Evolutionary conservation across 2,113 vertebrate genomes (phyloP), one percentile per base, ranked within the genome.

Genomic region (Halcyon senegalensis): DNA sequence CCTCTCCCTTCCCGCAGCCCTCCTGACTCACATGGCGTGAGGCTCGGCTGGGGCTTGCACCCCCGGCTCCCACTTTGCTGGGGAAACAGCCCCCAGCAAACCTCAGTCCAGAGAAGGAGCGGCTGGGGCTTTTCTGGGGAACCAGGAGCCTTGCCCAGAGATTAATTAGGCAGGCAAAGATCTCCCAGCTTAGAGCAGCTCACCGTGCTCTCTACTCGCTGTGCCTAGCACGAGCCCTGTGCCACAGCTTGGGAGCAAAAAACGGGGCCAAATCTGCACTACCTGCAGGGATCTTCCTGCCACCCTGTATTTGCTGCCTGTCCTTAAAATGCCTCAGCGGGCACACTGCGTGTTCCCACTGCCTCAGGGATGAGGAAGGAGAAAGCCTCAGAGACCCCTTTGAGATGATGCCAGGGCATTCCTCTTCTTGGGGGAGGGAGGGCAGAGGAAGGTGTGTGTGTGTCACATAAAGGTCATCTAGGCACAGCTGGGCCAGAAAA

Each of bases 261-360:
- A 56, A 17, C 0, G 4, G 67, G 62, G 66, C 58, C 20, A 20
- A 68, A 56, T 35, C 33, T n/a, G 18, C 43, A 9, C 46, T 11
- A 17, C 27, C 60, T n/a, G 66, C 74, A 55, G 51, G 28, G 63
- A 80, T 73, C 53, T 60, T 50, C 46, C 67, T 46, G 35, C 63
- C 1, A 0, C 30, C 33, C 60, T 82, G 7, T 6, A 8, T 50
- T 14, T 75, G 46, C 72, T 79, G 64, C 73, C 58, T 44, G 24
- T 11, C 33, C 72, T 21, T 21, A 28, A 73, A 89, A 56, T 2
- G 6, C 63, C n/a, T 28, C 35, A 43, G 64, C 77, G n/a, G 56
- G 46, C 7, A 4, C 7, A 3, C 12, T 0, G 3, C 1, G 1
- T 43, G 33, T 21, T 41, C 50, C 58, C 0, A 4, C 44, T 37